Percentiles rank a stretch among this genome's conserved stretches.
Conservation (phyloP, 2,113 vertebrate genomes). For the Chloroceryle aenea region DNA sequence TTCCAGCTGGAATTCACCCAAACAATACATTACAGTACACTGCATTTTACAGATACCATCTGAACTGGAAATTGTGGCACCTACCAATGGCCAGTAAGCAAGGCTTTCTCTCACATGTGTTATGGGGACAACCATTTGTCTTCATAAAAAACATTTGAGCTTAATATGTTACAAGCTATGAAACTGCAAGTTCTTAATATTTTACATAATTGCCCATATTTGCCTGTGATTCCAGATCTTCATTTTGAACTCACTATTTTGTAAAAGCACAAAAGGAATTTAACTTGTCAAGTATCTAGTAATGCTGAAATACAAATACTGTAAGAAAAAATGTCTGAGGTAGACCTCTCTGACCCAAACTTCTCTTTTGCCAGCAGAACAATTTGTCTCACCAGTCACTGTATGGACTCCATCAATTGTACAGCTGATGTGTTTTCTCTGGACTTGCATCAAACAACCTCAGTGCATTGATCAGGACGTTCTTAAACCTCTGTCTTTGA, state of each 20-base stretch:
- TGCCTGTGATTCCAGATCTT: slow-evolving; percentile 40
- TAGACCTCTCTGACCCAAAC: slow-evolving; percentile 73
- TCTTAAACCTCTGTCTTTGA: slow-evolving; percentile 76
- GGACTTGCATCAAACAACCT: slow-evolving; percentile 72
- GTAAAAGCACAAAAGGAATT: slow-evolving; percentile 65
- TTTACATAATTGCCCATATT: slow-evolving; percentile 62
- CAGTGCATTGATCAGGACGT: slow-evolving; percentile 70
- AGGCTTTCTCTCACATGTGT: neutral
- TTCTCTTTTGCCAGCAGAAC: slow-evolving; percentile 58
- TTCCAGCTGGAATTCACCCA: slow-evolving; percentile 42
- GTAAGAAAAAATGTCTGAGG: slow-evolving; percentile 73
- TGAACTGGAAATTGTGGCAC: neutral
- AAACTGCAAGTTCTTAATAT: slow-evolving; percentile 45
- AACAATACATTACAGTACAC: slow-evolving; percentile 3
- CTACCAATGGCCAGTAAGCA: neutral
- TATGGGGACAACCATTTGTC: neutral
- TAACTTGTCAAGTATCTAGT: slow-evolving; percentile 69
- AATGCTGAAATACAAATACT: slow-evolving; percentile 75
- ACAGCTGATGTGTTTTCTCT: slow-evolving; percentile 71
- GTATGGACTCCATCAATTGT: slow-evolving; percentile 66
- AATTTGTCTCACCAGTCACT: slow-evolving; percentile 76
- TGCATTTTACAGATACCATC: slow-evolving; percentile 18
- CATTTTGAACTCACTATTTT: slow-evolving; percentile 70
- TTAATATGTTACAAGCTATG: slow-evolving; percentile 32
- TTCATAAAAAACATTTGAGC: slow-evolving; percentile 36